phyloP scores from a whole-genome alignment of 2,888 invertebrate genomes.

The Strigamia maritima region DNA sequence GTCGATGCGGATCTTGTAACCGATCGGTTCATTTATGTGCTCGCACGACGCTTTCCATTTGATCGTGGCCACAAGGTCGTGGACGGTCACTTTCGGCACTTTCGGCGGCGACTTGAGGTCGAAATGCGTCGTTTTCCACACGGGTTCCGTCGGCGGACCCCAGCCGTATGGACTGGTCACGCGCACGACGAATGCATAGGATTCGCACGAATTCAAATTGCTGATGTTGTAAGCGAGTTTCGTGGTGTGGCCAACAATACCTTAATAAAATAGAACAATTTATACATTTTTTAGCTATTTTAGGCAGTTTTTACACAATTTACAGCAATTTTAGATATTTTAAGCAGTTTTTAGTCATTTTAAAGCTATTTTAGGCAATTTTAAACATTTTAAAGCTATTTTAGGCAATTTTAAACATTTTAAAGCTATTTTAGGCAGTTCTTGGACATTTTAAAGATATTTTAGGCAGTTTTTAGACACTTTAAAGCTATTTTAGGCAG shows the following conservation, averaged over 20 bases:
- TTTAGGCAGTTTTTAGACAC: no score
- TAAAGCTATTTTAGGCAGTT: neutral
- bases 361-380: no score
- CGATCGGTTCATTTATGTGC: constrained; percentile 54
- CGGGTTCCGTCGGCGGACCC: constrained; percentile 62
- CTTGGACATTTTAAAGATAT: no score
- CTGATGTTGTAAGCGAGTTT: constrained; percentile 60
- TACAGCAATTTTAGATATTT: constrained; percentile 39
- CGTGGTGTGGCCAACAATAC: constrained; percentile 51
- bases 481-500: no score
- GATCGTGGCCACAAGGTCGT: constrained; percentile 58
- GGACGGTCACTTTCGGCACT: constrained; percentile 57
- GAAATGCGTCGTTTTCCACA: constrained; percentile 61
- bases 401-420: constrained; percentile 37
- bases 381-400: no score
- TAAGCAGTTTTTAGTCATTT: no score
- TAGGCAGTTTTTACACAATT: no score
- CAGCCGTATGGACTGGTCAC: constrained; percentile 63
- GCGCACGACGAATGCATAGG: constrained; percentile 69
- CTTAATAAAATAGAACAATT: constrained; percentile 31
- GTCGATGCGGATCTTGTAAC: constrained; percentile 55
- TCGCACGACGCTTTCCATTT: constrained; percentile 72
- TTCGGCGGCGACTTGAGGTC: constrained; percentile 67
- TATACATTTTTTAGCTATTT: neutral
- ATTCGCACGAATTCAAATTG: constrained; percentile 68